Base-by-base conservation (phyloP, 2,113 vertebrate genomes). In the Stomatorhinus ivindoensis region DNA sequence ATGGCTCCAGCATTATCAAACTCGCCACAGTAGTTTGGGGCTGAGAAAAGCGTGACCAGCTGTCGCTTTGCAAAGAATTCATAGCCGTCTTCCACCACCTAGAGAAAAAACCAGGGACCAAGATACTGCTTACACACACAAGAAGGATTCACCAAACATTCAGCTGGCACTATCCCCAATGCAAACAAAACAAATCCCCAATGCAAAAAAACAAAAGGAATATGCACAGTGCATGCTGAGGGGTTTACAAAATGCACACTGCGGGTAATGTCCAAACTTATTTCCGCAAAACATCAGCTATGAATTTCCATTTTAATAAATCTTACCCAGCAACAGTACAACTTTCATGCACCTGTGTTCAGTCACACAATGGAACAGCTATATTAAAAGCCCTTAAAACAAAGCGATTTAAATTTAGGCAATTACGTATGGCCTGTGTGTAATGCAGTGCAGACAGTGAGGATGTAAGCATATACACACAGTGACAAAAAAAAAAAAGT, bases 11-110 rank as follows among this genome's bases (percentile, higher is more conserved):
- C 98, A 0, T 99, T 99, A 95, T 99, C 98, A 0, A 99, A 99
- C 94, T 99, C 98, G 0, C 98, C 98, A 0, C 98, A 99, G 95
- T 99, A 99, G 94, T 99, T 99, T 10, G 98, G 98, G 9, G 98
- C 98, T 0, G 98, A 99, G 94, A 99, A 99, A 61, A 99, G 97
- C 0, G 98, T 99, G 89, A 99, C 98, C 87, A 99, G 93, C 96
- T 99, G 98, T 82, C 98, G 95, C 94, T 99, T 99, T 80, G 98
- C 98, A 89, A 99, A 99, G 94, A 99, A 99, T 93, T 99, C 98
- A 0, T 99, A 99, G 27, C 98, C 98, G 0, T 99, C 98, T 92
- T 99, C 98, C 2, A 99, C 98, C 91, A 99, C 98, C 98, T 99
- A 92, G 83, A 0, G 93, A 73, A 0, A 89, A 44, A 2, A 1